Evolutionary conservation across 2,888 invertebrate genomes (phyloP), one percentile per base, ranked within the genome.

Genomic region (Eubasilissa splendida): DNA sequence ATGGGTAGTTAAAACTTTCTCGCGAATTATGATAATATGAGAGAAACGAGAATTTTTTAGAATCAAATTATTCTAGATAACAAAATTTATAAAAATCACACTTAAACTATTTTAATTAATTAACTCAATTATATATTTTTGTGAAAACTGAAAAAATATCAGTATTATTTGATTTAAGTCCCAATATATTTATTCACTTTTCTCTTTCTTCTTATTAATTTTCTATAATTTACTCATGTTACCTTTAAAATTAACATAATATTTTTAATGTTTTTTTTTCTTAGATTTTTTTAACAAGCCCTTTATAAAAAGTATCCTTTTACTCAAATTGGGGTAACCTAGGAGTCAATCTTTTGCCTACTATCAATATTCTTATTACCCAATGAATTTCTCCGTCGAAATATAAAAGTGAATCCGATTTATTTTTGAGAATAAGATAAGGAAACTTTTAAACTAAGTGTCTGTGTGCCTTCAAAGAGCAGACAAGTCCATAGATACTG

Each of bases 361-460:
- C 42, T 7, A 42, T 42, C 42, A 42, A 42, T 42, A 42, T 42
- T 42, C 42, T 9, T n/a, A 58, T 58, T 58, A 3, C 58, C 58
- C 2, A 58, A 58, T 58, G n/a, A 58, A 58, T 58, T 58, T n/a
- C 58, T n/a, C 58, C 58, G 58, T 7, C 42, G 42, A n/a, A 42
- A 42, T n/a, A 58, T 58, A 71, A 71, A 70, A 53, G 33, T 33
- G 54, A 31, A 71, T 53, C 54, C 54, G 53, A 54, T 71, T 71
- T 71, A 71, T 71, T 71, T 71, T 71, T 71, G 14, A 14, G 58
- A 71, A 53, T 53, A 71, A 71, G 71, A 71, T 71, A 54, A 71
- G 71, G 54, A 54, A 71, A 71, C 71, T 71, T 71, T 71, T 71
- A 54, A 71, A 71, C 22, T 71, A 54, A 71, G 71, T 71, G 71